Evolutionary conservation across 2,888 invertebrate genomes (phyloP).

Genomic region (Zelleria hepariella): DNA sequence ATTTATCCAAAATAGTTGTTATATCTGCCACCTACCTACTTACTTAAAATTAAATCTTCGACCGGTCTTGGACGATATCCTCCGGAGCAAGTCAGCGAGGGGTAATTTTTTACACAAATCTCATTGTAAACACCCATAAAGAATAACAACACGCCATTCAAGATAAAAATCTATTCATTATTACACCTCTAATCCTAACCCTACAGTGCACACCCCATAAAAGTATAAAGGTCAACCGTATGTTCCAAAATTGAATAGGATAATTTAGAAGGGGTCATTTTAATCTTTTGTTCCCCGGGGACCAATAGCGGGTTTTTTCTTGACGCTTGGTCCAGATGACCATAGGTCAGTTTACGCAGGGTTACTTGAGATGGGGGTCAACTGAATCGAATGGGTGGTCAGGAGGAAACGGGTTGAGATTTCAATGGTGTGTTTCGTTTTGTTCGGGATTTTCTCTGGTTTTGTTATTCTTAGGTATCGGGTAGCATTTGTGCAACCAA

Average conservation of each 20-base stretch:
- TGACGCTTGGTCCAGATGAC: conserved; percentile 54
- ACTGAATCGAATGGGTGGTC: conserved; percentile 33
- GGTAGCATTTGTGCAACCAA: too few relatives aligned
- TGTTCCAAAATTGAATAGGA: background rate
- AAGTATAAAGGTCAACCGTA: background rate
- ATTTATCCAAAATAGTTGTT: too few relatives aligned
- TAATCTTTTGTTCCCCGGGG: background rate
- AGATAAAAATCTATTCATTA: conserved; percentile 4
- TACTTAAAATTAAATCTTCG: too few relatives aligned
- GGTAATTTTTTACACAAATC: conserved; percentile 8
- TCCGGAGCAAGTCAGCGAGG: background rate
- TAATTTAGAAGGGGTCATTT: background rate
- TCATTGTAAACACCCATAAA: conserved; percentile 24
- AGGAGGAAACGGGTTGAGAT: conserved; percentile 8
- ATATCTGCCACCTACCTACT: too few relatives aligned
- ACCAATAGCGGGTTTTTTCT: background rate
- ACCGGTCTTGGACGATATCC: background rate
- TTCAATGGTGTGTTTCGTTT: background rate
- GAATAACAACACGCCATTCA: conserved; percentile 12
- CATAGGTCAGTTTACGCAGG: conserved; percentile 46
- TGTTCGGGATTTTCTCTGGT: background rate
- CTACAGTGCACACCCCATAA: conserved; percentile 17
- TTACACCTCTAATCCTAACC: conserved; percentile 49
- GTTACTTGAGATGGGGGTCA: conserved; percentile 46
- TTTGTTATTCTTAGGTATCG: background rate